These are phyloP conservation scores for Clivina fossor DNA, from an alignment of 2,888 invertebrate genomes.

Conservation along the genomic window DNA sequence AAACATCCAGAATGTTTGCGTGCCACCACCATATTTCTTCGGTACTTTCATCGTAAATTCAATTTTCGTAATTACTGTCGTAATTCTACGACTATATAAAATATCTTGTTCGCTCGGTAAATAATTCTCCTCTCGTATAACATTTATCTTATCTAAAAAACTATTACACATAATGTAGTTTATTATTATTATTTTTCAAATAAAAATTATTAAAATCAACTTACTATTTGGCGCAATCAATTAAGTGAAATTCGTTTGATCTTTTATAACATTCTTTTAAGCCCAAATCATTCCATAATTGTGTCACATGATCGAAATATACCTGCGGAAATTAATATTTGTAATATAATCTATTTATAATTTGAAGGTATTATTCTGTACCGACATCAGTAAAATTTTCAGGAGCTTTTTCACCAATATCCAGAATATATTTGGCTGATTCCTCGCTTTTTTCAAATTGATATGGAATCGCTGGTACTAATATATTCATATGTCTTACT, in stretches of 20 bases:
- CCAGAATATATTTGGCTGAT: constrained; percentile 57
- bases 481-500: constrained; percentile 59
- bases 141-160: constrained; percentile 71
- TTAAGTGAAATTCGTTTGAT: constrained; percentile 76
- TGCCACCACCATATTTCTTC: constrained; percentile 68
- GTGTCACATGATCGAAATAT: constrained; percentile 69
- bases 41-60: constrained; percentile 73
- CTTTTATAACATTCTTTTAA: constrained; percentile 69
- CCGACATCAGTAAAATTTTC: constrained; percentile 60
- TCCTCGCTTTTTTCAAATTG: constrained; percentile 55
- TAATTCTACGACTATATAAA: constrained; percentile 72
- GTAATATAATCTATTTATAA: neutral
- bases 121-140: constrained; percentile 65
- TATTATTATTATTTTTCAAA: neutral
- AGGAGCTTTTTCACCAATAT: constrained; percentile 58
- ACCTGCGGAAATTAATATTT: constrained; percentile 57
- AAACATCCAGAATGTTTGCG: constrained; percentile 76
- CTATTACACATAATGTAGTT: constrained; percentile 53
- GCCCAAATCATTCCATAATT: constrained; percentile 70
- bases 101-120: constrained; percentile 77
- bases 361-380: constrained; percentile 29
- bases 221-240: constrained; percentile 83
- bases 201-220: constrained; percentile 49
- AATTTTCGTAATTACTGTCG: constrained; percentile 73
- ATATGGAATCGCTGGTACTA: constrained; percentile 55